phyloP scores from a whole-genome alignment of 2,888 invertebrate species.

The Adelphocoris suturalis region DNA sequence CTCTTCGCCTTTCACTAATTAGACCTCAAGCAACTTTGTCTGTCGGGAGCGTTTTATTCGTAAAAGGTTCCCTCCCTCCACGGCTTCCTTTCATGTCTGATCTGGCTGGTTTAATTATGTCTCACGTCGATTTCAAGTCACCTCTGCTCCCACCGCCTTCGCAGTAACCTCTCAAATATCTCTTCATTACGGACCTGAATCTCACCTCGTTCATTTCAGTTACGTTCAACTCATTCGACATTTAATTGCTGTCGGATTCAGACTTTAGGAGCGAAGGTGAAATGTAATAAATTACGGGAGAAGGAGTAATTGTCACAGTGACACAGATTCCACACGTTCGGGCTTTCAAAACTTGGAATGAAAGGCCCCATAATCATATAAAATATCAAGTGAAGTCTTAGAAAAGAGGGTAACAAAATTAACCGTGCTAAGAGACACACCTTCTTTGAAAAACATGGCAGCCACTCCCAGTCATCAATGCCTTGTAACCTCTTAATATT shows the following conservation, averaged over 20 bases:
- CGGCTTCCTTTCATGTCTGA: conserved; percentile 58
- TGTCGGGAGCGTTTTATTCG: conserved; percentile 56
- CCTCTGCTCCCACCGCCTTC: neutral
- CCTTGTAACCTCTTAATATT: too few species aligned
- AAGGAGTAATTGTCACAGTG: conserved; percentile 19
- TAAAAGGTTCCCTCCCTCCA: conserved; percentile 36
- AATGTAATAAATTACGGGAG: conserved; percentile 46
- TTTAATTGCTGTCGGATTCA: conserved; percentile 58
- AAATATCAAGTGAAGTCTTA: neutral
- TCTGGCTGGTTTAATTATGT: conserved; percentile 58
- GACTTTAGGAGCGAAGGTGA: conserved; percentile 31
- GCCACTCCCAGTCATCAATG: too few species aligned
- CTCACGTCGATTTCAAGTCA: conserved; percentile 14
- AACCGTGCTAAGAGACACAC: too few species aligned
- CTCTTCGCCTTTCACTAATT: conserved; percentile 58
- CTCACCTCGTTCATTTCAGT: conserved; percentile 63
- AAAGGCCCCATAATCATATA: neutral
- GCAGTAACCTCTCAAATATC: conserved; percentile 33
- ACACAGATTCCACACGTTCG: conserved; percentile 37
- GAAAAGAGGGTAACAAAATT: neutral
- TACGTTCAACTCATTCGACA: conserved; percentile 57
- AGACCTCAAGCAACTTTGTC: conserved; percentile 60
- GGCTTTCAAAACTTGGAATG: neutral
- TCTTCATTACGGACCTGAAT: conserved; percentile 60
- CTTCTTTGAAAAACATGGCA: too few species aligned